Conservation (phyloP, 2,888 invertebrate genomes). For the Spodoptera littoralis region DNA sequence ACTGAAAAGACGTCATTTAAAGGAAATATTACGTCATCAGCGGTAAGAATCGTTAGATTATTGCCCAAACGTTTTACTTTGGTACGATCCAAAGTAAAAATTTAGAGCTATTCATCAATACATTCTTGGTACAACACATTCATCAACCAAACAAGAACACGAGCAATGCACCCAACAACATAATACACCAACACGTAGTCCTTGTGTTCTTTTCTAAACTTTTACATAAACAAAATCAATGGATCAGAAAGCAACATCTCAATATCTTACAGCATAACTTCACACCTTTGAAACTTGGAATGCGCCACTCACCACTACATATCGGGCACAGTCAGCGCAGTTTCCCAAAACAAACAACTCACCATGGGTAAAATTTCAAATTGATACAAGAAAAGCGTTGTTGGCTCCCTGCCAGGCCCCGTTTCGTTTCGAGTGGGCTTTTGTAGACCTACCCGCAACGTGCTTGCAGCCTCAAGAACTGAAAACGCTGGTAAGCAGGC, state of each 20-base stretch:
- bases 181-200: too few relatives aligned
- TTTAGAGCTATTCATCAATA: too few relatives aligned
- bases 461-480: constrained; percentile 62
- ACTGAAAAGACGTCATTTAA: too few relatives aligned
- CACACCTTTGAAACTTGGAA: constrained; percentile 5
- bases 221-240: constrained; percentile 1
- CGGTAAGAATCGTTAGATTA: too few relatives aligned
- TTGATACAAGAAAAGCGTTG: constrained; percentile 66
- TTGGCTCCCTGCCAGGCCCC: constrained; percentile 71
- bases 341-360: constrained; percentile 54
- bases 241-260: constrained; percentile 3
- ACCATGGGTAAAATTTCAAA: constrained; percentile 65
- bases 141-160: too few relatives aligned
- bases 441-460: constrained; percentile 60
- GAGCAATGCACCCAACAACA: too few relatives aligned
- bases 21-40: too few relatives aligned
- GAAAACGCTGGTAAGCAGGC: constrained; percentile 65
- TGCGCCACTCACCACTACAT: constrained; percentile 29
- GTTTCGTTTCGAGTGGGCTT: constrained; percentile 70
- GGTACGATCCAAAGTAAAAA: too few relatives aligned
- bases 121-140: too few relatives aligned
- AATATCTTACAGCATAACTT: constrained; percentile 16
- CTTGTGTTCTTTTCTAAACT: not conserved
- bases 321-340: constrained; percentile 42
- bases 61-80: too few relatives aligned